Percentiles rank a stretch among this genome's conserved stretches.
Evolutionary conservation across 2,888 invertebrate genomes (phyloP).

Genomic region (Noctua fimbriata): DNA sequence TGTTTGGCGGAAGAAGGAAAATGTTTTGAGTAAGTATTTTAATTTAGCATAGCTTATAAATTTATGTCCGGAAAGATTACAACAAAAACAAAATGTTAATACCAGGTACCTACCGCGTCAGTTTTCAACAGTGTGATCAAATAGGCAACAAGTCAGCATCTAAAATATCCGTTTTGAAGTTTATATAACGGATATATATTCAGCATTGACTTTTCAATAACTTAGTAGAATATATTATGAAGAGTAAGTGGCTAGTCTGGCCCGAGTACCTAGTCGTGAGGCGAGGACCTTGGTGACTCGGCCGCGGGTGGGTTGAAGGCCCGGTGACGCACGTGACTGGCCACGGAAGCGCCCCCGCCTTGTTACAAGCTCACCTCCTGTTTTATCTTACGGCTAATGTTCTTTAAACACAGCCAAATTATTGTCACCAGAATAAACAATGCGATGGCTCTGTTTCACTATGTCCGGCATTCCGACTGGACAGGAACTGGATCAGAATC

Average conservation of each 20-base stretch:
- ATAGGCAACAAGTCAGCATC: constrained; percentile 10
- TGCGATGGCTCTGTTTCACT: not conserved
- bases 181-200: constrained; percentile 29
- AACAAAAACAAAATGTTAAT: constrained; percentile 2
- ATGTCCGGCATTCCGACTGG: not conserved
- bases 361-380: constrained; percentile 50
- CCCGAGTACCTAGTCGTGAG: constrained; percentile 58
- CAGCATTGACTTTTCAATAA: constrained; percentile 45
- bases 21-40: constrained; percentile 7
- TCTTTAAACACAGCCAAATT: constrained; percentile 21
- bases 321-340: constrained; percentile 75
- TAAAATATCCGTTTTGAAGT: constrained; percentile 24
- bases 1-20: constrained; percentile 42
- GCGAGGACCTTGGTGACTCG: constrained; percentile 73
- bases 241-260: constrained; percentile 56
- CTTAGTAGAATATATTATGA: constrained; percentile 43
- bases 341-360: constrained; percentile 71
- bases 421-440: constrained; percentile 20
- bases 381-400: constrained; percentile 37
- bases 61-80: not conserved
- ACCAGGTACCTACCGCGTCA: constrained; percentile 14
- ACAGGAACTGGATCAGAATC: not conserved
- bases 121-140: not conserved
- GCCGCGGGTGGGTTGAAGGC: constrained; percentile 76
- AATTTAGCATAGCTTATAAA: not conserved